Evolutionary conservation across 2,113 vertebrate genomes (phyloP).

Genomic region (Onychostoma macrolepis): DNA sequence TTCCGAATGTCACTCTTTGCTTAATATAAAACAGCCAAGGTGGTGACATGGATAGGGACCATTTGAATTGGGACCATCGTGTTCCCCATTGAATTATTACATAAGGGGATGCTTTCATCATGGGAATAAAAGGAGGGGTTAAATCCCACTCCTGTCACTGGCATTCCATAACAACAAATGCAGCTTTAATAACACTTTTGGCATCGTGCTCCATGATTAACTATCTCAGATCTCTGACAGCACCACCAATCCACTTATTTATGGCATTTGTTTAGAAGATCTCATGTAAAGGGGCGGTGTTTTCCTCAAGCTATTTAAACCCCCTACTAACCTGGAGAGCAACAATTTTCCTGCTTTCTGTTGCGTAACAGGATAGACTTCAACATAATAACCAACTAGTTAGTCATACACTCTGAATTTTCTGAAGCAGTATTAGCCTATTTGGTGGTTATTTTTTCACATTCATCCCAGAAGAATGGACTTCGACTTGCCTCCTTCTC

Average conservation of each 20-base stretch:
- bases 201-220: not conserved
- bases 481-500: constrained; percentile 67
- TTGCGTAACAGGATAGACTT: not conserved
- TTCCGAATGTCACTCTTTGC: not conserved
- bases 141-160: not conserved
- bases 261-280: constrained; percentile 3
- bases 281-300: constrained; percentile 13
- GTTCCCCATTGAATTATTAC: not conserved
- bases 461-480: constrained; percentile 67
- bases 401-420: not conserved
- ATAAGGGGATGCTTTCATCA: not conserved
- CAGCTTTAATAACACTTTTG: constrained; percentile 27
- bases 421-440: not conserved
- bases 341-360: not conserved
- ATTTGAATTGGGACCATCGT: not conserved
- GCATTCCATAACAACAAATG: not conserved
- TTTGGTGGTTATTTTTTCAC: constrained; percentile 5
- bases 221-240: constrained; percentile 1
- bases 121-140: not conserved
- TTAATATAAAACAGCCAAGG: constrained; percentile 2
- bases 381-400: not conserved
- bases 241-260: not conserved
- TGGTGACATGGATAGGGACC: not conserved
- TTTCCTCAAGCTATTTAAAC: constrained; percentile 30
- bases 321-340: not conserved